phyloP scores from a whole-genome alignment of 2,888 invertebrate genomes.

The Diarsia rubi region DNA sequence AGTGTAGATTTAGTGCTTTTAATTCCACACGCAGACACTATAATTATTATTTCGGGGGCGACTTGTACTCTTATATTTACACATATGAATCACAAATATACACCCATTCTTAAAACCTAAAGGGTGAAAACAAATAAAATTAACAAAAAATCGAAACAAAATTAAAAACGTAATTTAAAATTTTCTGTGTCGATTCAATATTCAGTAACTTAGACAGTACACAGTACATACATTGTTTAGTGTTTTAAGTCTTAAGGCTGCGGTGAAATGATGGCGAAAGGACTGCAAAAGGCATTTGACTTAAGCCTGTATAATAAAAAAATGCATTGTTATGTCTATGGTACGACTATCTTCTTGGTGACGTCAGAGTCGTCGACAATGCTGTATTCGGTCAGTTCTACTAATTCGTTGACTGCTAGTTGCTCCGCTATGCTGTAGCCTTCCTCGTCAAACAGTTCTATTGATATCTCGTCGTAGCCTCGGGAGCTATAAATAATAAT shows the following conservation, averaged over 20 bases:
- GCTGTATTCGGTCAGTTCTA: slow-evolving; percentile 72
- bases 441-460: slow-evolving; percentile 78
- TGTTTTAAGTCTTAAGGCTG: not conserved
- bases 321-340: slow-evolving; percentile 62
- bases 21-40: not conserved
- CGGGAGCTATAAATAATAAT: slow-evolving; percentile 73
- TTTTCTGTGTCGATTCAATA: slow-evolving; percentile 13
- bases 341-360: slow-evolving; percentile 72
- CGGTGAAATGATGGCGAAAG: not conserved
- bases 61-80: not conserved
- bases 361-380: slow-evolving; percentile 70
- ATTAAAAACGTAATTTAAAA: not conserved
- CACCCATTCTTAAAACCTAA: not conserved
- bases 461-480: slow-evolving; percentile 82
- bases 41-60: not conserved
- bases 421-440: slow-evolving; percentile 79
- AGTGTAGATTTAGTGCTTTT: not conserved
- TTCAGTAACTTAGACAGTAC: not conserved
- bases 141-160: not conserved
- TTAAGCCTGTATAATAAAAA: not conserved
- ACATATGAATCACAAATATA: not conserved
- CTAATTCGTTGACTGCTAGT: slow-evolving; percentile 73
- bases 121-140: not conserved
- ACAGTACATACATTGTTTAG: not conserved
- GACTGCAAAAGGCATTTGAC: not conserved